These are phyloP conservation scores for Tringa solitaria DNA, from an alignment of 2,113 vertebrate species.

Conservation along the genomic window DNA sequence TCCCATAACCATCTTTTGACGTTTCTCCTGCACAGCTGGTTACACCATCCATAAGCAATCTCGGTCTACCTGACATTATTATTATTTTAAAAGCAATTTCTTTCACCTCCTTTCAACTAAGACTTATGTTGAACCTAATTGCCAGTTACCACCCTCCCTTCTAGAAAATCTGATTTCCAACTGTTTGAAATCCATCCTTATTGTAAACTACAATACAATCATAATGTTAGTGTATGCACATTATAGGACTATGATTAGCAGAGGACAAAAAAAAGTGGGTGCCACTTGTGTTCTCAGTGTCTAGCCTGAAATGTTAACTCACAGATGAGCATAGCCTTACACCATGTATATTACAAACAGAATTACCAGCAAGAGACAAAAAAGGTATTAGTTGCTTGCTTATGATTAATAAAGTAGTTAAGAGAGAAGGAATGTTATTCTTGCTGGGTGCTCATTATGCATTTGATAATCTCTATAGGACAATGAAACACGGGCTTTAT, in stretches of 20 bases:
- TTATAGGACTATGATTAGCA: background rate
- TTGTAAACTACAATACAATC: background rate
- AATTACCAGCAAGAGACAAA: background rate
- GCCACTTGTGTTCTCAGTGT: background rate
- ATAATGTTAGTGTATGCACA: background rate
- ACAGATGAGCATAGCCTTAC: background rate
- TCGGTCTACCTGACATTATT: slow-evolving; percentile 17
- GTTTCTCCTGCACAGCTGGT: slow-evolving; percentile 8
- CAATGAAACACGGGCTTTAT: slow-evolving; percentile 47
- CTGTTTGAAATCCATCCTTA: background rate
- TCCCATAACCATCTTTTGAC: slow-evolving; percentile 26
- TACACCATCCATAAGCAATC: slow-evolving; percentile 8
- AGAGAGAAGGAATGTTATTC: slow-evolving; percentile 45
- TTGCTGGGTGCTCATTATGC: slow-evolving; percentile 19
- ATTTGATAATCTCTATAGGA: slow-evolving; percentile 49
- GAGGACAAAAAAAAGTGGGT: background rate
- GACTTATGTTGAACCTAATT: background rate
- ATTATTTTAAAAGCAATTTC: slow-evolving; percentile 29
- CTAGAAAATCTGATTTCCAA: background rate
- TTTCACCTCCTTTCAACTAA: slow-evolving; percentile 16
- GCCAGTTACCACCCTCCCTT: background rate
- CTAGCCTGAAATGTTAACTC: background rate
- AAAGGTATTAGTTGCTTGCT: background rate
- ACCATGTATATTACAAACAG: background rate
- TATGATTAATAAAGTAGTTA: slow-evolving; percentile 46